Evolutionary conservation across 2,797 vertebrate species (phyloP), one percentile per base, ranked within the genome.

Genomic region (Tympanoctomys barrerae): DNA sequence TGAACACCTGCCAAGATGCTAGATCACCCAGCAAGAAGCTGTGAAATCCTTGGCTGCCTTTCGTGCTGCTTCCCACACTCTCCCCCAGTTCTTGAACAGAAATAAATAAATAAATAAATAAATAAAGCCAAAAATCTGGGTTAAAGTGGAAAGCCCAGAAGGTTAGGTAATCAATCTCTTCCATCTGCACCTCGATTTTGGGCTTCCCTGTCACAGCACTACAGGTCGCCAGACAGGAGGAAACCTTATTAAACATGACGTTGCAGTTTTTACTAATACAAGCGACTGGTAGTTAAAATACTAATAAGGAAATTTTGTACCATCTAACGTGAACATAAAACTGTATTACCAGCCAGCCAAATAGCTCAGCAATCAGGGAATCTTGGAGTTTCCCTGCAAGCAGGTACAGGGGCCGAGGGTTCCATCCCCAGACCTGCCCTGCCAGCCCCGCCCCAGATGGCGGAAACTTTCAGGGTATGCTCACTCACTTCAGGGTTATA

Each of bases 271-370:
- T 62, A 80, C 54, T 91, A 87, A 90, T n/a, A 36, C n/a, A 62
- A 10, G 54, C 36, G 85, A 49, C 22, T 89, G 62, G 81, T 1
- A n/a, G 77, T 81, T 77, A 61, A 71, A 84, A 94, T 52, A 71
- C 70, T 78, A 71, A 92, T 33, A 21, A 87, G 83, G 18, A 24
- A 22, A 19, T 88, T 92, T 93, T 87, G 81, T 71, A 46, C 59
- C 82, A 62, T 46, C 83, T 42, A n/a, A 86, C 36, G 33, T 71
- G 54, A 85, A 61, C 19, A 87, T 28, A 81, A 91, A 88, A 89
- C 39, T 31, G 8, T 33, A 62, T n/a, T 70, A 46, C 71, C 54
- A 5, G 42, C 42, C 42, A 42, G 42, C 42, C 42, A 42, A 42
- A 42, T 42, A 42, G 42, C 42, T 42, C 42, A 42, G 42, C 42